Evolutionary conservation across 2,113 vertebrate genomes (phyloP), one percentile per base, ranked within the genome.

Genomic region (Chelonoidis abingdonii): DNA sequence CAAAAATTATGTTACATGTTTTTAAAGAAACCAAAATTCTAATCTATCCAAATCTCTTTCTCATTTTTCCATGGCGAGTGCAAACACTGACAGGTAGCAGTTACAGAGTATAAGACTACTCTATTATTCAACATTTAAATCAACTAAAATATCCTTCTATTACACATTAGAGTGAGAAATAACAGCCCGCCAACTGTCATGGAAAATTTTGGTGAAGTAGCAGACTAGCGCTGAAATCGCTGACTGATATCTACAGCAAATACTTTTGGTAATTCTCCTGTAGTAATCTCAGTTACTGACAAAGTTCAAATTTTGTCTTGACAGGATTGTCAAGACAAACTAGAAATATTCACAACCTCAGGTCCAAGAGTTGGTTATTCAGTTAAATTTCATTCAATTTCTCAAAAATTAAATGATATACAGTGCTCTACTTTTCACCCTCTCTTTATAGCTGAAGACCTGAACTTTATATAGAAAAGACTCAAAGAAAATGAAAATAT

Each of bases 191-290:
- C 87, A 97, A 97, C 86, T 97, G 96, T 93, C 95, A 97, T 80
- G 87, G 95, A 97, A 96, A 96, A 98, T 98, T 97, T 95, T 97
- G 97, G 97, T 97, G 97, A 97, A 97, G 94, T 80, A 97, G 95
- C 91, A 97, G 94, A 97, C 89, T 96, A 97, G 84, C 94, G 95
- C 86, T 97, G 95, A 97, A 97, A 97, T 98, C 96, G 95, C 93
- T 96, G 96, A 93, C 96, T 97, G 97, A 97, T 96, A 97, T 93
- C 92, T 94, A 97, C 95, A 97, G 96, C 95, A 94, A 96, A 87
- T 86, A 81, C 84, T 95, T 95, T 84, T 90, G 78, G 90, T 93
- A 91, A 95, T 87, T 87, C 88, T 96, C 93, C 93, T 93, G 94
- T 69, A 95, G 92, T 94, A 95, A 96, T 81, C 83, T 85, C 90